Evolutionary conservation across 2,797 vertebrate species (phyloP), one percentile per base, ranked within the genome.

Genomic region (Xenopus petersii): DNA sequence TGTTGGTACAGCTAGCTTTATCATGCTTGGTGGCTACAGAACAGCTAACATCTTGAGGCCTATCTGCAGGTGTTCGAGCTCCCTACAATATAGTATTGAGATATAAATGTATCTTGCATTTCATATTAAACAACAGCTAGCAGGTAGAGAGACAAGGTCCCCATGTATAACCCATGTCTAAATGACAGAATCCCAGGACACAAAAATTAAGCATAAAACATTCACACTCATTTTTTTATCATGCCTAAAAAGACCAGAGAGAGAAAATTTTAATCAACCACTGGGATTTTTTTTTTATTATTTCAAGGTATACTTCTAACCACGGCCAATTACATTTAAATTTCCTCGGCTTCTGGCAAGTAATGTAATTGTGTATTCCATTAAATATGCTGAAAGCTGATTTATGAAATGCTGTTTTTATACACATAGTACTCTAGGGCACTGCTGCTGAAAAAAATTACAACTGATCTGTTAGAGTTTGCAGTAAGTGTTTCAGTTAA

Each of bases 301-400:
- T 84, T 81, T 86, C 70, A 81, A 81, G 65, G 70, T 75, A 75
- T 71, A 76, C 67, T 80, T 81, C 81, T 83, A 88, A 88, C 81
- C 83, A 87, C 82, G 84, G 85, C 81, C 87, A 89, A 88, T 87
- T 78, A 87, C 85, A 79, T 73, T 67, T 65, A 85, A 81, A 84
- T 72, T 83, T 70, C 85, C 81, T 86, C 84, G 16, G 87, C 84
- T 86, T 81, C 81, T 74, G 83, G 79, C 82, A 84, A 83, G 82
- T 86, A 84, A 84, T 78, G 73, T 75, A 76, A 81, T 78, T 74
- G 79, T 83, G 73, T 68, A 75, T 81, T 76, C 67, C 70, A 77
- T 78, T 79, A 80, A 82, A 80, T 67, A 80, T 65, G 71, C 75
- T 77, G 24, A 70, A 76, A 73, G 76, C 12, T 70, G 17, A n/a